Evolutionary conservation across 2,888 invertebrate genomes (phyloP), one percentile per base, ranked within the genome.

Genomic region (Arrhopalites spinosus): DNA sequence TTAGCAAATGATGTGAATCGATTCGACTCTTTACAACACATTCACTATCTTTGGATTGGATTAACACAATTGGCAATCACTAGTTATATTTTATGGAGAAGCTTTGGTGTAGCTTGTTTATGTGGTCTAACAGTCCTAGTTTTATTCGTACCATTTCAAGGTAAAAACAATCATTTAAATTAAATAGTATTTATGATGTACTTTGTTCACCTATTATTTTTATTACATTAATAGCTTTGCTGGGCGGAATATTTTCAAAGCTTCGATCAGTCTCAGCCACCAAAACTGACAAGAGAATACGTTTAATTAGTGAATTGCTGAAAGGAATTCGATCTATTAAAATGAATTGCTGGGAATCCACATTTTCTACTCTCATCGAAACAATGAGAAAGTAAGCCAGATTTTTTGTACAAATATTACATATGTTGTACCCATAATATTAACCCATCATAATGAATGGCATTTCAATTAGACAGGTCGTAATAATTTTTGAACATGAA

Each of bases 261-360:
- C 88, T 90, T 82, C 90, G 98, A 79, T 89, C 90, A 85, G 90
- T 90, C 84, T 94, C 94, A 0, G 96, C 96, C 0, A 87, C 88
- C 79, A 89, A 92, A 84, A 96, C 96, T 0, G 98, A 98, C 86
- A 91, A 92, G 83, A 89, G 98, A 79, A 93, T 98, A 53, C 90
- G 94, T 70, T 88, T 96, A 69, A 97, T 98, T 95, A 94, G 93
- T 84, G 97, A 98, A 75, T 91, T 98, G 82, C 92, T 98, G 79
- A 90, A 90, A 74, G 97, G 96, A 70, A 95, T 98, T 87, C 92
- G 95, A 87, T 94, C 96, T 2, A 93, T 97, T 81, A 97, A 97
- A 88, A 96, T 96, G 95, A 96, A 96, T 85, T 93, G 95, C 5
- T 97, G 97, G 93, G 97, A 97, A 85, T 91, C 3, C 23, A 50